These are phyloP conservation scores for Drosophila athabasca DNA, from an alignment of 1,140 invertebrate species.

Conservation along the genomic window DNA sequence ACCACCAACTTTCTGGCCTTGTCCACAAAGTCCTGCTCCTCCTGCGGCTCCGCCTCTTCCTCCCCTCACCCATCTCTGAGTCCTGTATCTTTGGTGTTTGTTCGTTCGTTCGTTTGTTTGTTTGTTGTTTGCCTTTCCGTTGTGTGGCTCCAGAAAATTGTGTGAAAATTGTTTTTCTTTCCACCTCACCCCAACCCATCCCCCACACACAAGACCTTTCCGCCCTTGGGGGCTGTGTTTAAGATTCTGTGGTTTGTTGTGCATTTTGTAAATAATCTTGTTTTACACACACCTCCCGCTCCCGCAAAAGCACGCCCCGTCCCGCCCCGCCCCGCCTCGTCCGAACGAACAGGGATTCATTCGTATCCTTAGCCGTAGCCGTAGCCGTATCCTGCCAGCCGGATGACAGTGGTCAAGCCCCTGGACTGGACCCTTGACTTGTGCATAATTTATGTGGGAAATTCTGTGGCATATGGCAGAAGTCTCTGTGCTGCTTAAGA, in stretches of 20 bases:
- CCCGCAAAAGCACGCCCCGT: not conserved
- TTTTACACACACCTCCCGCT: constrained; percentile 50
- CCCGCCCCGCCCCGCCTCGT: not conserved
- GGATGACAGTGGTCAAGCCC: constrained; percentile 40
- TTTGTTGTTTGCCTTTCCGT: constrained; percentile 52
- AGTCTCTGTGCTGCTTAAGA: constrained; percentile 70
- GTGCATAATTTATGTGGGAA: constrained; percentile 78
- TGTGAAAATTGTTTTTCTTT: constrained; percentile 79
- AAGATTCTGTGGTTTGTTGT: constrained; percentile 73
- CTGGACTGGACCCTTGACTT: constrained; percentile 2
- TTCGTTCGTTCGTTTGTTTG: constrained; percentile 32
- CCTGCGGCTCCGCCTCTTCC: no score
- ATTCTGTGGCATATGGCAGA: constrained; percentile 11
- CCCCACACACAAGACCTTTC: constrained; percentile 20
- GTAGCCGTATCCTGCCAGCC: constrained; percentile 3
- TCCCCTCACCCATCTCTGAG: no score
- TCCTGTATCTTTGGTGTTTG: constrained; percentile 23
- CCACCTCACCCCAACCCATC: not conserved
- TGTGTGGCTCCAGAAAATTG: constrained; percentile 63
- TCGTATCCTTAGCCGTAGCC: no score
- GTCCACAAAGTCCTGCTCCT: not conserved
- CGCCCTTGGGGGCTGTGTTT: constrained; percentile 44
- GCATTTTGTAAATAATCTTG: constrained; percentile 79
- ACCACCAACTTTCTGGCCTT: constrained; percentile 14
- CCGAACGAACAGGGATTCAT: no score